Percentiles rank a stretch among this genome's conserved stretches.
These are phyloP conservation scores for Typhlichthys subterraneus DNA, from an alignment of 2,797 vertebrate genomes.

Conservation along the genomic window DNA sequence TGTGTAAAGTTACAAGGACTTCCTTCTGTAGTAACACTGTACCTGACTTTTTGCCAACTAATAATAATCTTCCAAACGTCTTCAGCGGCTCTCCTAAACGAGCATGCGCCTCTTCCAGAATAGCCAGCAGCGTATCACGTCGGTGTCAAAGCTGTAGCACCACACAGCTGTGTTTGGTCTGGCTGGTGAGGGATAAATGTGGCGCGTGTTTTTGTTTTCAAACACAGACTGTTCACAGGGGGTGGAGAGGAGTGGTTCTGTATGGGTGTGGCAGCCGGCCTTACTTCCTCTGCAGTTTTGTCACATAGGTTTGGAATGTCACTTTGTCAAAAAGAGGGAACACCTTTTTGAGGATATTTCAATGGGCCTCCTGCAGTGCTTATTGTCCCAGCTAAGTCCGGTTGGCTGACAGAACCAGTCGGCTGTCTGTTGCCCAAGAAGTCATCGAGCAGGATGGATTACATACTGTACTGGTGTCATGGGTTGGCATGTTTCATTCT, in stretches of 20 bases:
- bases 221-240: slow-evolving; percentile 51
- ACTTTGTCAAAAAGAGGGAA: slow-evolving; percentile 25
- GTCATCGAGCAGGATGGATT: slow-evolving; percentile 9
- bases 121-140: slow-evolving; percentile 44
- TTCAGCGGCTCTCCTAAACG: slow-evolving; percentile 18
- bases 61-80: not conserved
- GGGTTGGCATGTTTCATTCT: slow-evolving; percentile 16
- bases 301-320: slow-evolving; percentile 56
- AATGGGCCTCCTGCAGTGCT: slow-evolving; percentile 28
- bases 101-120: slow-evolving; percentile 11
- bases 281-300: slow-evolving; percentile 66
- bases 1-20: slow-evolving; percentile 12
- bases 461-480: slow-evolving; percentile 9
- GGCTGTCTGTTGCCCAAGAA: not conserved
- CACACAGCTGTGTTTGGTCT: slow-evolving; percentile 74
- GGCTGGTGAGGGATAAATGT: slow-evolving; percentile 36
- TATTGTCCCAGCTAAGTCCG: not conserved
- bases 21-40: slow-evolving; percentile 7
- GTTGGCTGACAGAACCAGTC: slow-evolving; percentile 6
- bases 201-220: slow-evolving; percentile 56
- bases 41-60: not conserved
- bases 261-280: slow-evolving; percentile 56
- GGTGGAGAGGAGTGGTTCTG: slow-evolving; percentile 56
- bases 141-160: slow-evolving; percentile 48
- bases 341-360: slow-evolving; percentile 39